These are phyloP conservation scores for Oxyura jamaicensis DNA, from an alignment of 2,113 vertebrate genomes.

Conservation along the genomic window DNA sequence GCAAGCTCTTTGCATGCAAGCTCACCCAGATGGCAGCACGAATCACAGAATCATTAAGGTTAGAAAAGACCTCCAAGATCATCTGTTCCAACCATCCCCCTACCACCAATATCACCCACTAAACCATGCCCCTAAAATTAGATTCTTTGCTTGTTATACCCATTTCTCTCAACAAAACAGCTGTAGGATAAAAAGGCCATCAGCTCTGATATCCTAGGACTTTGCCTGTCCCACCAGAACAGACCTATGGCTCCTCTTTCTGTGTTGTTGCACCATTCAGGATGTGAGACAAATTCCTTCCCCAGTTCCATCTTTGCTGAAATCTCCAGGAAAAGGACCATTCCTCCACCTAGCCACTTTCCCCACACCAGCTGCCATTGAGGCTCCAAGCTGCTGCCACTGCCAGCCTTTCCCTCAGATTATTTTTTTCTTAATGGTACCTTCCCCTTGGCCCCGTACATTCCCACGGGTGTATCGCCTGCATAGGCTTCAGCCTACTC, in stretches of 20 bases:
- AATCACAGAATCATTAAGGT: background rate
- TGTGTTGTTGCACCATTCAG: background rate
- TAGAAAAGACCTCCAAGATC: no score
- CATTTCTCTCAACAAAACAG: background rate
- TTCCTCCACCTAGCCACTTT: background rate
- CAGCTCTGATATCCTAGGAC: background rate
- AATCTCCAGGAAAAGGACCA: background rate
- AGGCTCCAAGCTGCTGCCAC: background rate
- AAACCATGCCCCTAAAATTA: no score
- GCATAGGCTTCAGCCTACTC: rapidly evolving
- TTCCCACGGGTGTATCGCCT: background rate
- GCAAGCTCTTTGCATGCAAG: background rate
- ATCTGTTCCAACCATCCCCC: no score
- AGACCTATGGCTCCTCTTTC: background rate
- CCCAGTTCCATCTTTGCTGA: background rate
- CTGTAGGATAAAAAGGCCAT: background rate
- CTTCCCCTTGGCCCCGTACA: background rate
- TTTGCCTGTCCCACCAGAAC: background rate
- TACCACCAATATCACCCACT: no score
- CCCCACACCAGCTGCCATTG: background rate
- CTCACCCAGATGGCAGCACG: background rate
- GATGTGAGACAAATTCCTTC: rapidly evolving
- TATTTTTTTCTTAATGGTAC: background rate
- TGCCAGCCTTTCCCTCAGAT: background rate
- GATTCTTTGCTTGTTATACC: background rate